phyloP scores from a whole-genome alignment of 1,140 invertebrate species.

The Zaprionus capensis region DNA sequence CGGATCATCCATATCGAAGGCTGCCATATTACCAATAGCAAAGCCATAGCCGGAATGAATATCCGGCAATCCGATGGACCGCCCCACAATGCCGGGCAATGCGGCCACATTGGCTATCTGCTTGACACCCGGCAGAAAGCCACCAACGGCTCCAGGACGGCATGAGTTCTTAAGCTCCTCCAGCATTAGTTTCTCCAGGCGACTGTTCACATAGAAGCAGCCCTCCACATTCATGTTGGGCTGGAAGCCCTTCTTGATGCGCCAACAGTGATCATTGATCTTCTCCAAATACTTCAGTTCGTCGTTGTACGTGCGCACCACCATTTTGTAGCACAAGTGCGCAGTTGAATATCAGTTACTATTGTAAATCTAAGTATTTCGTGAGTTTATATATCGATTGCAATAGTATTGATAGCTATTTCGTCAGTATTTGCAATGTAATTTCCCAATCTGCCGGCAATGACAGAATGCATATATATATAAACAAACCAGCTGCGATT shows the following conservation, averaged over 20 bases:
- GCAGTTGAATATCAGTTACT: background rate
- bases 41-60: constrained; percentile 99
- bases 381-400: background rate
- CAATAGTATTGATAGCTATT: constrained; percentile 27
- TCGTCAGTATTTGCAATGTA: constrained; percentile 47
- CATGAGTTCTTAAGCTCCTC: constrained; percentile 97
- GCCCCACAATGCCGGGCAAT: constrained; percentile 97
- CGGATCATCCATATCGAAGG: constrained; percentile 98
- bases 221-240: constrained; percentile 99
- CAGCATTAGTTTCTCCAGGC: constrained; percentile 98
- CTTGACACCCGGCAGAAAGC: constrained; percentile 99
- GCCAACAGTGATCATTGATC: constrained; percentile 93
- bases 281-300: constrained; percentile 97
- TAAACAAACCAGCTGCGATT: constrained; percentile 13
- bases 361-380: background rate
- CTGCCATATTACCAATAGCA: constrained; percentile 99
- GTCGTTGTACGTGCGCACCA: constrained; percentile 96
- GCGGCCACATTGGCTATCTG: constrained; percentile 99
- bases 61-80: constrained; percentile 97
- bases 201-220: constrained; percentile 98
- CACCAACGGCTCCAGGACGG: constrained; percentile 94
- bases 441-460: constrained; percentile 20
- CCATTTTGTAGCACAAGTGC: constrained; percentile 87
- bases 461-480: constrained; percentile 1
- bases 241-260: constrained; percentile 99